phyloP scores from a whole-genome alignment of 2,113 vertebrate species.

The Vidua macroura region DNA sequence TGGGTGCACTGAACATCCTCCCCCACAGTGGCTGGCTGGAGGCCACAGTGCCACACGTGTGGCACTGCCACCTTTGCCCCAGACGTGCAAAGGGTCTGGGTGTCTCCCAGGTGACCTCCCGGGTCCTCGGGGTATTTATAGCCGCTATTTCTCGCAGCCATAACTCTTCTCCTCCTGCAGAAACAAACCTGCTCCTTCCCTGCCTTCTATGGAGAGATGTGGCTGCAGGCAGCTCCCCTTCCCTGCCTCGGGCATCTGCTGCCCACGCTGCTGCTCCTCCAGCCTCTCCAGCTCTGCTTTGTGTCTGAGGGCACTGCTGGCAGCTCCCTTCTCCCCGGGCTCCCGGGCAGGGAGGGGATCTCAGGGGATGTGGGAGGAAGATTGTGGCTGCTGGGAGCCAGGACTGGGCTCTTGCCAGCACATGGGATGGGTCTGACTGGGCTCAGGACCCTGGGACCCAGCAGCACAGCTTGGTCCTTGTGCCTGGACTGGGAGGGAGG shows the following conservation, averaged over 20 bases:
- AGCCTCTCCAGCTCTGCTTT: not conserved
- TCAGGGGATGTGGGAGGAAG: not conserved
- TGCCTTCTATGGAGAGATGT: constrained; percentile 42
- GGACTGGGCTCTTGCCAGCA: fast-evolving
- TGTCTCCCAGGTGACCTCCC: fast-evolving
- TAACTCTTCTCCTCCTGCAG: constrained; percentile 12
- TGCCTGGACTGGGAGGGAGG: not conserved
- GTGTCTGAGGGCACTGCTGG: not conserved
- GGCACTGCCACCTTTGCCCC: not conserved
- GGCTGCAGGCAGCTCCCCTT: not conserved
- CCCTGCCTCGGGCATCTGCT: not conserved
- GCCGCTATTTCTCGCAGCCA: not conserved
- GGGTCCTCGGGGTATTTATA: not conserved
- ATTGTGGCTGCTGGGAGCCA: not conserved
- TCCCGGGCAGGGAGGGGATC: not conserved
- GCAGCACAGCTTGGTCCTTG: not conserved
- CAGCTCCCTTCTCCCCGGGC: not conserved
- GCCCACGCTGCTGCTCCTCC: not conserved
- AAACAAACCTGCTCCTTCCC: constrained; percentile 1
- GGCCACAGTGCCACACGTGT: fast-evolving
- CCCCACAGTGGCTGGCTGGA: not conserved
- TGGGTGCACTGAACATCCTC: fast-evolving
- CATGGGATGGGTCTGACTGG: not conserved
- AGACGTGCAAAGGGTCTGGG: fast-evolving
- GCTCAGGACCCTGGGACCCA: not conserved